These are phyloP conservation scores for Oenanthe melanoleuca DNA, from an alignment of 2,113 vertebrate species.

Conservation along the genomic window DNA sequence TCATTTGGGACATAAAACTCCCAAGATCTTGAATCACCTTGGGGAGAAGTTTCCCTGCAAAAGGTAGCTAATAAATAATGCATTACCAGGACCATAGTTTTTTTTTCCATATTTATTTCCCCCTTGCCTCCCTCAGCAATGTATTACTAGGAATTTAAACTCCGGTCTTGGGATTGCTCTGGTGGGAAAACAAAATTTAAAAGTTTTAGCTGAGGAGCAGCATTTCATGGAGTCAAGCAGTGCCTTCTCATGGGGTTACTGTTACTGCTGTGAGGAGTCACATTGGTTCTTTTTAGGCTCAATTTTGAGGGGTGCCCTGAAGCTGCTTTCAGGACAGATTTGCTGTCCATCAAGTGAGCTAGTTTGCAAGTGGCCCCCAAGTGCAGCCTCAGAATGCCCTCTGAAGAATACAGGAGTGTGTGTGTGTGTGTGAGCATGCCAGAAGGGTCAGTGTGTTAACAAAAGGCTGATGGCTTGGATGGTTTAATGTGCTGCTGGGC, in stretches of 20 bases:
- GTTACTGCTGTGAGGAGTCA: not conserved
- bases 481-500: not conserved
- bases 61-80: conserved; percentile 2
- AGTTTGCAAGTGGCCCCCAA: not conserved
- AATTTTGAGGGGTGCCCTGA: not conserved
- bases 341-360: not conserved
- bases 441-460: not conserved
- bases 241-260: not conserved
- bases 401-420: not conserved
- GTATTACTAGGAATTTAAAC: not conserved
- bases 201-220: not conserved
- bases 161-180: not conserved
- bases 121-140: not conserved
- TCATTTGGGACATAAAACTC: not conserved
- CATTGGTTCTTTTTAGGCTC: not conserved
- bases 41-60: not conserved
- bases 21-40: not conserved
- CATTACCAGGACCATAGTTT: not conserved
- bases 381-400: not conserved
- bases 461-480: not conserved
- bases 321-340: not conserved
- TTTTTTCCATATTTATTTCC: not conserved
- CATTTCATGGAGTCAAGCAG: not conserved
- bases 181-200: not conserved
- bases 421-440: not conserved